These are phyloP conservation scores for Melanotaenia duboulayi DNA, from an alignment of 2,113 vertebrate species.

Conservation along the genomic window DNA sequence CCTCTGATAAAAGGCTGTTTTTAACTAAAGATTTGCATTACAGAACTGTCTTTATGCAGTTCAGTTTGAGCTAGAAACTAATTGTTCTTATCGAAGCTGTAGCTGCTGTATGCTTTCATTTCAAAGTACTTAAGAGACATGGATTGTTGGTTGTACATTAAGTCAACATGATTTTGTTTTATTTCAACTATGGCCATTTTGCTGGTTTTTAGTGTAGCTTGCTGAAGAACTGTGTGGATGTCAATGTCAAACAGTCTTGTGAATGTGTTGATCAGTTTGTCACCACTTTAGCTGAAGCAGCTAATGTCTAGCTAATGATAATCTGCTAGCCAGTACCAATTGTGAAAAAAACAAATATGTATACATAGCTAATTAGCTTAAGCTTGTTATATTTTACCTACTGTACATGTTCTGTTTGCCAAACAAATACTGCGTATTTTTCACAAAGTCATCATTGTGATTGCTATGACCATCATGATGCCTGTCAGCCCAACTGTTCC, in stretches of 20 bases:
- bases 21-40: slow-evolving; percentile 22
- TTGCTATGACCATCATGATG: too few relatives aligned
- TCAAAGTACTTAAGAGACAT: neutral
- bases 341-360: neutral
- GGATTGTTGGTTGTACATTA: slow-evolving; percentile 5
- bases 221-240: neutral
- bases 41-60: slow-evolving; percentile 1
- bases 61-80: slow-evolving; percentile 14
- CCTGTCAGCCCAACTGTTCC: too few relatives aligned
- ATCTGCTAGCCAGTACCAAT: too few relatives aligned
- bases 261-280: neutral
- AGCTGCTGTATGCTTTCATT: slow-evolving; percentile 2
- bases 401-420: neutral
- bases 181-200: neutral
- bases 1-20: slow-evolving; percentile 27
- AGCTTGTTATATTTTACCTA: neutral
- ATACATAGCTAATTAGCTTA: neutral
- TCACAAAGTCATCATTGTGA: too few relatives aligned
- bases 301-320: too few relatives aligned
- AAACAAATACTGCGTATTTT: too few relatives aligned
- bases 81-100: slow-evolving; percentile 15
- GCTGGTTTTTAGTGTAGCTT: neutral
- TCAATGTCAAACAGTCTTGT: neutral
- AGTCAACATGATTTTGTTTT: neutral
- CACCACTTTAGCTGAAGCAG: neutral